A percentile compares a stretch with the other conserved stretches of the same genome.
Conservation (phyloP, 2,113 vertebrate genomes). For the Phalacrocorax pelagicus region DNA sequence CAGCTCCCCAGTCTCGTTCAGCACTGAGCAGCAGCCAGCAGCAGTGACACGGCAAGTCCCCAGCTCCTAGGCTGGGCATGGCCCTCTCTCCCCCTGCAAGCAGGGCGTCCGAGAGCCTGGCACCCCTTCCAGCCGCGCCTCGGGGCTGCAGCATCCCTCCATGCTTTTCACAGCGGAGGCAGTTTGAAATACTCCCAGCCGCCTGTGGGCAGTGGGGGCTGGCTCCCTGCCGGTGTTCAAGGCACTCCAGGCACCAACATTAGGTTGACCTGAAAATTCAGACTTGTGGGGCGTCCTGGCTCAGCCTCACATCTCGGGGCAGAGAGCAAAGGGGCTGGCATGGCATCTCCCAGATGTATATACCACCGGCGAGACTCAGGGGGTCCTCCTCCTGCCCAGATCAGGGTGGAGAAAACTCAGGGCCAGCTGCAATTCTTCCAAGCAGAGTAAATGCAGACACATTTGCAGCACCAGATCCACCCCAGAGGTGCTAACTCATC, state of each 20-base stretch:
- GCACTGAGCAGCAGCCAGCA: fast-evolving
- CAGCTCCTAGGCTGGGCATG: fast-evolving
- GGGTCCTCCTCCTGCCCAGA: not conserved
- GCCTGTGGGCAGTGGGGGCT: too few relatives aligned
- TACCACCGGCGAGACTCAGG: too few relatives aligned
- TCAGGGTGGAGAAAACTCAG: not conserved
- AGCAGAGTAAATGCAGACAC: not conserved
- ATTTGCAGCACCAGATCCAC: not conserved
- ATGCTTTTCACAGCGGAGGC: not conserved
- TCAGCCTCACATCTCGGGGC: not conserved
- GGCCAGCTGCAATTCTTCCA: not conserved
- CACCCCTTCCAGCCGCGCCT: too few relatives aligned
- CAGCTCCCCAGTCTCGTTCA: not conserved
- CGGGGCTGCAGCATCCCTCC: not conserved
- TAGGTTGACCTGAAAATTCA: not conserved
- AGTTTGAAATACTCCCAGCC: too few relatives aligned
- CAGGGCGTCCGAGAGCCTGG: not conserved
- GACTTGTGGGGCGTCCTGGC: too few relatives aligned
- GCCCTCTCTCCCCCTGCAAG: not conserved
- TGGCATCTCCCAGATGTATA: too few relatives aligned
- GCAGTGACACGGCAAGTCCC: not conserved
- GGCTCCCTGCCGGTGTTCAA: not conserved
- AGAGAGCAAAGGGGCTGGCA: not conserved
- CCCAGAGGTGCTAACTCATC: not conserved
- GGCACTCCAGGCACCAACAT: not conserved